These are phyloP conservation scores for Spilarctia lutea DNA, from an alignment of 2,888 invertebrate genomes.

Conservation along the genomic window DNA sequence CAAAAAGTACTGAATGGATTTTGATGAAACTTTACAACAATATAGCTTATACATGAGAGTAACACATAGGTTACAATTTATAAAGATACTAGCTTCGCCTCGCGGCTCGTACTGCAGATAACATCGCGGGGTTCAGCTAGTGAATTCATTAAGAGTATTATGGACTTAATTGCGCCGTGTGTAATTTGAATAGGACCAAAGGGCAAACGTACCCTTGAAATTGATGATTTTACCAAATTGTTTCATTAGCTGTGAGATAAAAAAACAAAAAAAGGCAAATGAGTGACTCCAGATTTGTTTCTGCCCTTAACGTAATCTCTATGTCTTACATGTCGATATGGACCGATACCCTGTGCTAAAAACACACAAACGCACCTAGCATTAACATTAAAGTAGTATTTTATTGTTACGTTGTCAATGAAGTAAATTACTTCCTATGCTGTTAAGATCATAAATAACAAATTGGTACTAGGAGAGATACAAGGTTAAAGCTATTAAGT, in stretches of 20 bases:
- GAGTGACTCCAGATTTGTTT: not conserved
- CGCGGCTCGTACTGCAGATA: too few species aligned
- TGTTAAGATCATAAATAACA: not conserved
- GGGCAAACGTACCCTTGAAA: too few species aligned
- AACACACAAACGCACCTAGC: too few species aligned
- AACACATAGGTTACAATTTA: too few species aligned
- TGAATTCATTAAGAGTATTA: not conserved
- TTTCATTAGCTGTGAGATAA: too few species aligned
- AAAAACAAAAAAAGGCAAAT: too few species aligned
- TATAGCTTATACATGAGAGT: too few species aligned
- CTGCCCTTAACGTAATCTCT: not conserved
- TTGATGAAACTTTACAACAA: too few species aligned
- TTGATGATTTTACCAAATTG: too few species aligned
- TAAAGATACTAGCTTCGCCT: too few species aligned
- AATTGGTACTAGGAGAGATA: not conserved
- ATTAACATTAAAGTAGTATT: not conserved
- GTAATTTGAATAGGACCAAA: not conserved
- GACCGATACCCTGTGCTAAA: not conserved
- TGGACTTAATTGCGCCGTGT: not conserved
- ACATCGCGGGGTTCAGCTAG: too few species aligned
- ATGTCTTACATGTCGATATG: not conserved
- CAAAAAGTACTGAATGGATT: too few species aligned
- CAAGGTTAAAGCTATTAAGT: slow-evolving; percentile 1
- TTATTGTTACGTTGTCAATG: not conserved
- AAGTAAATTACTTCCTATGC: not conserved